A percentile compares a stretch with the other conserved stretches of the same genome.
These are phyloP conservation scores for Dendroctonus valens DNA, from an alignment of 1,140 invertebrate genomes.

Conservation along the genomic window DNA sequence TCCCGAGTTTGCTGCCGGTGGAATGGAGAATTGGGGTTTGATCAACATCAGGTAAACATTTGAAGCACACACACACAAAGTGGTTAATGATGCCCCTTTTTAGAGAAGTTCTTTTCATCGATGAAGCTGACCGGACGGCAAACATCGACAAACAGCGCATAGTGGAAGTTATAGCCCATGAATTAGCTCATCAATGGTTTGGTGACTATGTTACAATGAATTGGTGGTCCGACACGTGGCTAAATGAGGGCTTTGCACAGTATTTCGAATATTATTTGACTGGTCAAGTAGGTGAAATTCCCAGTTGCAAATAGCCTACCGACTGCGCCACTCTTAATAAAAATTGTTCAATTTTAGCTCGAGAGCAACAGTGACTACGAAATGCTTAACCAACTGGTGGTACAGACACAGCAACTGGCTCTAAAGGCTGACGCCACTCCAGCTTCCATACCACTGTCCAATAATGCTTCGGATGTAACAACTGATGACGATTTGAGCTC, in stretches of 20 bases:
- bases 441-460: constrained; percentile 45
- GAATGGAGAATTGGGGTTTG: constrained; percentile 88
- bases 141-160: constrained; percentile 52
- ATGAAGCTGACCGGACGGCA: constrained; percentile 52
- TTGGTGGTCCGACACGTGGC: constrained; percentile 54
- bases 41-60: constrained; percentile 75
- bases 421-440: constrained; percentile 40
- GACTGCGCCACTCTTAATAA: no score
- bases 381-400: constrained; percentile 47
- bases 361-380: no score
- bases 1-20: constrained; percentile 81
- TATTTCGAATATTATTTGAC: constrained; percentile 48
- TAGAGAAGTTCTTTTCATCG: constrained; percentile 62
- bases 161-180: constrained; percentile 58
- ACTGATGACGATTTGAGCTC: constrained; percentile 43
- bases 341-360: no score
- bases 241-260: constrained; percentile 56
- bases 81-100: not conserved
- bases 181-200: constrained; percentile 69
- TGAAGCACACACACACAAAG: not conserved
- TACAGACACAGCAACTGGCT: constrained; percentile 52
- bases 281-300: no score
- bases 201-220: constrained; percentile 65
- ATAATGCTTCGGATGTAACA: constrained; percentile 36
- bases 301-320: no score